phyloP scores from a whole-genome alignment of 2,888 invertebrate species.

The Punctoribates punctum region DNA sequence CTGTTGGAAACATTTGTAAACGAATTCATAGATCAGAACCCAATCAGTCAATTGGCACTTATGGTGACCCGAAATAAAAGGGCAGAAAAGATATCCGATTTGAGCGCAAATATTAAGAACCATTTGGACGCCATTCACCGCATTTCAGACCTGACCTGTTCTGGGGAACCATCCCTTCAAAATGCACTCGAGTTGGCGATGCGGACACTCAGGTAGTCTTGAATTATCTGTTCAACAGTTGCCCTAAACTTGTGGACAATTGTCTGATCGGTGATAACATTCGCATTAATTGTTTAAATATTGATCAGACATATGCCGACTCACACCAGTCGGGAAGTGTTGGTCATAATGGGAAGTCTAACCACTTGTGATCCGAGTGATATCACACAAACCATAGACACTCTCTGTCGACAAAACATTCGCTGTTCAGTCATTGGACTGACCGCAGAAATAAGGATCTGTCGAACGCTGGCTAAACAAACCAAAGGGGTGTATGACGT shows the following conservation, averaged over 20 bases:
- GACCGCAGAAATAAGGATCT: conserved; percentile 90
- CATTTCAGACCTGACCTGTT: conserved; percentile 63
- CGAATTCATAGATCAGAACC: conserved; percentile 98
- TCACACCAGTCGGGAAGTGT: conserved; percentile 90
- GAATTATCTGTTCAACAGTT: too few relatives aligned
- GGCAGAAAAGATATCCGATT: conserved; percentile 84
- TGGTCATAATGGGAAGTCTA: conserved; percentile 85
- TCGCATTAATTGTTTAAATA: background rate
- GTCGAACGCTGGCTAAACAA: conserved; percentile 74
- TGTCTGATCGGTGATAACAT: too few relatives aligned
- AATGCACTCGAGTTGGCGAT: conserved; percentile 86
- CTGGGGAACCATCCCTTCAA: conserved; percentile 93
- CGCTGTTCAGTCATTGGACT: conserved; percentile 91
- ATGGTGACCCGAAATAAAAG: conserved; percentile 86
- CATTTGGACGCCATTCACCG: conserved; percentile 55
- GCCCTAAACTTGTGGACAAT: background rate
- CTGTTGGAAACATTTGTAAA: conserved; percentile 87
- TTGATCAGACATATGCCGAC: conserved; percentile 68
- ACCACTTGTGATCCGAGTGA: conserved; percentile 97
- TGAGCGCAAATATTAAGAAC: conserved; percentile 66
- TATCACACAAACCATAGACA: conserved; percentile 75
- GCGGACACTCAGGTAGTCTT: conserved; percentile 70
- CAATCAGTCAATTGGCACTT: conserved; percentile 92
- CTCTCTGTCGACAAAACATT: conserved; percentile 72
- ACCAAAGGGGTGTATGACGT: conserved; percentile 75